Evolutionary conservation across 2,888 invertebrate genomes (phyloP), one percentile per base, ranked within the genome.

Genomic region (Sericinus montela): DNA sequence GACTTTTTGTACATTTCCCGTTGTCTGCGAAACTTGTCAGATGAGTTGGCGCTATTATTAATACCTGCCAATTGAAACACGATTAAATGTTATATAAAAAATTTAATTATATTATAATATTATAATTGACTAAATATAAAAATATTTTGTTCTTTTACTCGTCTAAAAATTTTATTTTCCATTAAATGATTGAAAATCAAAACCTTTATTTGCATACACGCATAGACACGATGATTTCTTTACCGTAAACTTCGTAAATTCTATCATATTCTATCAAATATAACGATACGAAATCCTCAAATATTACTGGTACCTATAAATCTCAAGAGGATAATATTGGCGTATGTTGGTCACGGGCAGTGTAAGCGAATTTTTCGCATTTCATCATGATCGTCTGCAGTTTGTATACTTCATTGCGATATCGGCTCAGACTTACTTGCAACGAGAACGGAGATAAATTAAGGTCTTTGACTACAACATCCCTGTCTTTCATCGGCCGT

Each of bases 261-360:
- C 29, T 48, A 23, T 47, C 35, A 15, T 16, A 36, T n/a, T 30
- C 29, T 48, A 23, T 47, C 35, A 23, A 36, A 36, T n/a, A 35
- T 44, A 28, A 29, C 28, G 32, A 14, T 30, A 19, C 16, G 16
- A 45, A 37, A 45, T 13, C 10, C 16, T 8, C n/a, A 14, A 11
- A 7, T 10, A 16, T 30, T 10, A 23, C n/a, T 36, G 36, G 11
- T 15, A 37, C 14, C 16, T 13, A 42, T 42, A 42, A 43, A 38
- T 37, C 16, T 32, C 25, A 16, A 25, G 28, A 23, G 30, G 43
- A 44, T 36, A 11, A 14, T 29, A 37, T 35, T 5, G 28, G 9
- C 37, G 45, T 45, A 29, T 38, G 29, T 45, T 30, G 45, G 38
- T 45, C 45, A 38, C 8, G 30, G 37, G 30, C 45, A 15, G 30